Evolutionary conservation across 2,797 vertebrate species (phyloP).

Genomic region (Bradypus variegatus): DNA sequence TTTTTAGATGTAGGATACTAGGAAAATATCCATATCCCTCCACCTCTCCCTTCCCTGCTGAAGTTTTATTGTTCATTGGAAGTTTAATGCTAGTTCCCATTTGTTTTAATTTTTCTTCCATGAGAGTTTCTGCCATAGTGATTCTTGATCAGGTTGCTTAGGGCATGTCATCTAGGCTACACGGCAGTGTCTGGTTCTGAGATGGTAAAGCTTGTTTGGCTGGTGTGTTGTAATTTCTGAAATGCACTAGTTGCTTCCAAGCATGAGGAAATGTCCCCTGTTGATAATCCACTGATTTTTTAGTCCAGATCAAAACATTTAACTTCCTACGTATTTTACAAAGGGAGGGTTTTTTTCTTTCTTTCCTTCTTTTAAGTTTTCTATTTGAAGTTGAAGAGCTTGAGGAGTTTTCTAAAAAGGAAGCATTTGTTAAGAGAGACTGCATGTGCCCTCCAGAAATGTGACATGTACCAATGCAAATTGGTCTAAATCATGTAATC

Average conservation of each 20-base stretch:
- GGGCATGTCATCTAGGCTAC: constrained; percentile 20
- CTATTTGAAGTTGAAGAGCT: constrained; percentile 22
- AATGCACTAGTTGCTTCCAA: constrained; percentile 27
- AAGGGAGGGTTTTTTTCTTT: background rate
- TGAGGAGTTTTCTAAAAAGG: constrained; percentile 36
- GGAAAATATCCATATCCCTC: background rate
- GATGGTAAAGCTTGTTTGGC: constrained; percentile 61
- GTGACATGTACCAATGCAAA: background rate
- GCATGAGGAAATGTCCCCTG: constrained; percentile 40
- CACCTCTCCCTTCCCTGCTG: background rate
- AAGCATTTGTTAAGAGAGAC: constrained; percentile 13
- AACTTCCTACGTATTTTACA: background rate
- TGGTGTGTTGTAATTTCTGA: constrained; percentile 62
- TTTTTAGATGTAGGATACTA: background rate
- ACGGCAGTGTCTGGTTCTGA: background rate
- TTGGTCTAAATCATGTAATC: background rate
- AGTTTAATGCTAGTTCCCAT: background rate
- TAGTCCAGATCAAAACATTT: constrained; percentile 23
- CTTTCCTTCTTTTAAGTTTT: background rate
- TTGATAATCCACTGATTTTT: constrained; percentile 40
- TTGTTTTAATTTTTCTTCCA: background rate
- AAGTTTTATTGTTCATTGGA: constrained; percentile 19
- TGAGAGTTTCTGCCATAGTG: constrained; percentile 8
- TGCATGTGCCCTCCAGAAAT: background rate
- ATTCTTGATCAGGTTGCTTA: constrained; percentile 43